Conservation (phyloP, 2,797 vertebrate species). For the Chelmon rostratus region DNA sequence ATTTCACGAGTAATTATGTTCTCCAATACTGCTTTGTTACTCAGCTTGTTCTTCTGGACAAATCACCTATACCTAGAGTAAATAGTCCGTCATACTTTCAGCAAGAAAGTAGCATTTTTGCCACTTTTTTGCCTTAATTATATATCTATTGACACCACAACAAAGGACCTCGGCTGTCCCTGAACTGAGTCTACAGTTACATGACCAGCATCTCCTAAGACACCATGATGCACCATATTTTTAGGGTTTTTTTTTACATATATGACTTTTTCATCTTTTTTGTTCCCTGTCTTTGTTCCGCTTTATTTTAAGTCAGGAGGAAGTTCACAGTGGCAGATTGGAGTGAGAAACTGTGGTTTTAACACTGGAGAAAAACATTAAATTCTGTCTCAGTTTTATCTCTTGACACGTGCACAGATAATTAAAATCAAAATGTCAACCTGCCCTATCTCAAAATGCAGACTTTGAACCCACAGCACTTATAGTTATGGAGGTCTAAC, state of each 20-base stretch:
- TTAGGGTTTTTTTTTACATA: not conserved
- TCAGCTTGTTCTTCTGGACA: not conserved
- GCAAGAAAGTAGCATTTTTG: not conserved
- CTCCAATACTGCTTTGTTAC: not conserved
- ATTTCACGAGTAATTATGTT: not conserved
- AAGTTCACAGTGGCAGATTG: not conserved
- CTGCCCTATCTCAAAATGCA: not conserved
- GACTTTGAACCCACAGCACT: not conserved
- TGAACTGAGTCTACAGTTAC: not conserved
- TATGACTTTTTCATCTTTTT: no score
- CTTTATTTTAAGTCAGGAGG: accelerated
- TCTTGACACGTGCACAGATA: accelerated
- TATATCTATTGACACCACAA: not conserved
- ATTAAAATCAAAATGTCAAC: not conserved
- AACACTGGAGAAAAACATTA: not conserved
- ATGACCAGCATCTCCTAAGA: not conserved
- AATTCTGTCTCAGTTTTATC: not conserved
- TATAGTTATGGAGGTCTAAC: not conserved
- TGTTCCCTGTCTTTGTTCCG: not conserved
- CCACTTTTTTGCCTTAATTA: not conserved
- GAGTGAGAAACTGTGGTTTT: not conserved
- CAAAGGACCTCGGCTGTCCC: not conserved
- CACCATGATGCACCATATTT: not conserved
- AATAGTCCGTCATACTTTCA: not conserved
- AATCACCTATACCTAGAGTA: not conserved